phyloP scores from a whole-genome alignment of 2,797 vertebrate genomes.

The Poecile montanus region DNA sequence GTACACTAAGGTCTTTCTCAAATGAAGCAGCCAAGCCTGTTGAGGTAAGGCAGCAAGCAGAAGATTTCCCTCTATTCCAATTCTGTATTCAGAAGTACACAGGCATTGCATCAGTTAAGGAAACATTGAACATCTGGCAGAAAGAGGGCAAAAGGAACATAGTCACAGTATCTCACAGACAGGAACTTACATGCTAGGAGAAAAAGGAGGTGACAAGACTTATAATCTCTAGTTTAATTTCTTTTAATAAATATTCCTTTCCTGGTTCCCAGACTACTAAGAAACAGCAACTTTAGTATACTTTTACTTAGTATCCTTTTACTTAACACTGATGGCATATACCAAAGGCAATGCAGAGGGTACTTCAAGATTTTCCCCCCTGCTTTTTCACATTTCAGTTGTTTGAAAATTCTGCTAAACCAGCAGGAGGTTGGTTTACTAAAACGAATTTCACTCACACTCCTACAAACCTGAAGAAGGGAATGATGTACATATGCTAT shows the following conservation, averaged over 20 bases:
- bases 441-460: not conserved
- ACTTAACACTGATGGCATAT: not conserved
- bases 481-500: not conserved
- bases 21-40: not conserved
- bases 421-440: not conserved
- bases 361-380: not conserved
- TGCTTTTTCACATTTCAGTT: not conserved
- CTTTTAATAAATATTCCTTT: not conserved
- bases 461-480: not conserved
- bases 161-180: not conserved
- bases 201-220: not conserved
- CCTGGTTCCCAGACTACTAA: not conserved
- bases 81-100: not conserved
- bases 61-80: not conserved
- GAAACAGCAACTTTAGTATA: not conserved
- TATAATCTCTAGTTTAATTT: not conserved
- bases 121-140: not conserved
- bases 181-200: not conserved
- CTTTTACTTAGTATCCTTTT: not conserved
- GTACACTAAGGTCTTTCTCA: not conserved
- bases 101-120: not conserved
- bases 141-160: not conserved
- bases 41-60: not conserved
- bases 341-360: not conserved
- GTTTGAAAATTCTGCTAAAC: not conserved